Evolutionary conservation across 2,888 invertebrate species (phyloP), one percentile per base, ranked within the genome.

Genomic region (Cheilosia variabilis): DNA sequence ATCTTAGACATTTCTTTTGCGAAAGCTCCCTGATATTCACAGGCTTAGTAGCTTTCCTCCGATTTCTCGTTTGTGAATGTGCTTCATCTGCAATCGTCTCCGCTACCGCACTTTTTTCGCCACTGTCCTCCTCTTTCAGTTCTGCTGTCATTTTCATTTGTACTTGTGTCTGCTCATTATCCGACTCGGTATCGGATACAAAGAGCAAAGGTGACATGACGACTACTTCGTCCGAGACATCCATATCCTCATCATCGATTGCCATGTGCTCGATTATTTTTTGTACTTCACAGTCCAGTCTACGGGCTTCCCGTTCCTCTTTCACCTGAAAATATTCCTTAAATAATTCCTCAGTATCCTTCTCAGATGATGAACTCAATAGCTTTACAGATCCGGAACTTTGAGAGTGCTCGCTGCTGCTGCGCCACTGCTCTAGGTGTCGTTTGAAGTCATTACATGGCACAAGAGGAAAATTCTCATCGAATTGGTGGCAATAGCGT

Each of bases 401-500:
- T 31, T 82, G 57, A 5, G 89, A 89, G 34, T 87, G 88, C 50
- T 87, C 87, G 41, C 88, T 88, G 9, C 84, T 88, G 22, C 6
- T n/a, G 37, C 83, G 87, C 92, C 91, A 92, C 13, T 89, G 83
- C 7, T 89, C 87, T 2, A 92, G 69, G 82, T 90, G 90, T 4
- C 76, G 88, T 69, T 89, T 89, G 79, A 90, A 91, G 13, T 90
- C 89, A 45, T 88, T 89, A 1, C 72, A 22, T n/a, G 89, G 76
- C 2, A 90, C 91, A 34, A 92, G 86, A 0, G 92, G 92, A 17
- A 92, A 63, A 24, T 87, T 87, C 15, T 89, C 88, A 41, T 91
- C 91, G 50, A 88, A 91, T 76, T 92, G 92, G 80, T 92, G 91
- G 2, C 91, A 89, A 80, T 91, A 92, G 4, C 92, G 91, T 47